Conservation (phyloP, 2,113 vertebrate species). For the Plecturocebus donacophilus region DNA sequence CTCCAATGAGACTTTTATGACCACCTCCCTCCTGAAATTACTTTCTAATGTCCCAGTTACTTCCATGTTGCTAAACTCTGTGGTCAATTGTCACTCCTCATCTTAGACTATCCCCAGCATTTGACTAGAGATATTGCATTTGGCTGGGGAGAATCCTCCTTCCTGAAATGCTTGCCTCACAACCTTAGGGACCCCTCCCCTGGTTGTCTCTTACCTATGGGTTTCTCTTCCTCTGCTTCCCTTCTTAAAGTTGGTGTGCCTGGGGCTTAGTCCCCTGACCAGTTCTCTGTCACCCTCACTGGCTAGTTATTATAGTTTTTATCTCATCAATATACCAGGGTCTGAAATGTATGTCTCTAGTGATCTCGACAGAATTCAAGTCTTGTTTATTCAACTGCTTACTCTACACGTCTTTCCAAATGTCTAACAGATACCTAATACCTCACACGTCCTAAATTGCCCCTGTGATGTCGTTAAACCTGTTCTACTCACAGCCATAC, state of each 20-base stretch:
- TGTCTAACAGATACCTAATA: background rate
- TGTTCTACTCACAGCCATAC: background rate
- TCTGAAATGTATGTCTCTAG: background rate
- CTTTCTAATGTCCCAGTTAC: background rate
- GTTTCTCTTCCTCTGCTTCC: background rate
- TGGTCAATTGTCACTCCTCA: background rate
- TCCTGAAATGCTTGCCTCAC: background rate
- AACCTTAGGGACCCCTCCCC: background rate
- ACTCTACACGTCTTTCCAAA: background rate
- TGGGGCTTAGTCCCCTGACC: background rate
- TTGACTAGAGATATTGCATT: background rate
- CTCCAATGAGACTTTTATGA: background rate
- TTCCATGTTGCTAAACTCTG: background rate
- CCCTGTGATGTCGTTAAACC: background rate
- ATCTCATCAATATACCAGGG: background rate
- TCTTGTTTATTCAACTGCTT: background rate
- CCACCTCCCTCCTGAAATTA: background rate
- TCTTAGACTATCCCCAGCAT: background rate
- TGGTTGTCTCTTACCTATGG: background rate
- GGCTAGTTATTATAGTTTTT: background rate
- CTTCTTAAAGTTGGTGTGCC: background rate
- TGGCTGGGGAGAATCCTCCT: background rate
- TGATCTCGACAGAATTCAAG: background rate
- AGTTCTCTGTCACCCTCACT: background rate
- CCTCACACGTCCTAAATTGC: background rate